phyloP scores from a whole-genome alignment of 2,113 vertebrate genomes.

The Catharus bicknelli region DNA sequence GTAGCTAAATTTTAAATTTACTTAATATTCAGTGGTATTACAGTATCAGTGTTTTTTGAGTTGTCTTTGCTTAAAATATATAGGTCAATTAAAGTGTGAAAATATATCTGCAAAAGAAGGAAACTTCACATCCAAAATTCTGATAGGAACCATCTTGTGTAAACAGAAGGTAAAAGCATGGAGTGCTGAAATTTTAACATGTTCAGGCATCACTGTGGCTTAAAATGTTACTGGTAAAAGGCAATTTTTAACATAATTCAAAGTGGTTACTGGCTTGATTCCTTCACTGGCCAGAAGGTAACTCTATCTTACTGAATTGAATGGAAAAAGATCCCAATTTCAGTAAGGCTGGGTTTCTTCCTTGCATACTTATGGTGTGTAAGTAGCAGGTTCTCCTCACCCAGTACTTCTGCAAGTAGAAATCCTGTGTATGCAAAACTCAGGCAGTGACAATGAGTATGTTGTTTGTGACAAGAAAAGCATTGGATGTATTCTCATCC shows the following conservation, averaged over 20 bases:
- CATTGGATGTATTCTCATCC: not conserved
- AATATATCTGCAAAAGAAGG: not conserved
- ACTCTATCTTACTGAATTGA: not conserved
- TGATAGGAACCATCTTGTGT: not conserved
- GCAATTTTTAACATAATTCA: not conserved
- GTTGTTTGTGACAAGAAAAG: not conserved
- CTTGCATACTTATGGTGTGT: accelerated
- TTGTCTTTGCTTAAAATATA: not conserved
- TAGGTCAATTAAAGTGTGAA: not conserved
- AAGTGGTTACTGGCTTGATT: not conserved
- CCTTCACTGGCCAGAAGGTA: not conserved
- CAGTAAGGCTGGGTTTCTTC: not conserved
- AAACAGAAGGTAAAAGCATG: not conserved
- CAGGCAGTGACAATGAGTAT: not conserved
- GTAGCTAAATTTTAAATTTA: not conserved
- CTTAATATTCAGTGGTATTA: not conserved
- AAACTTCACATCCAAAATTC: not conserved
- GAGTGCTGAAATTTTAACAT: not conserved
- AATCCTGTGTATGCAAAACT: not conserved
- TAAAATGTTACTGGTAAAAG: not conserved
- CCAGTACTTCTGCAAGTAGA: not conserved
- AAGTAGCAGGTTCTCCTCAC: not conserved
- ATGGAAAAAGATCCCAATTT: not conserved
- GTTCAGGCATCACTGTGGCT: not conserved
- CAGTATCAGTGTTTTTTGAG: not conserved